A percentile compares a stretch with the other conserved stretches of the same genome.
Evolutionary conservation across 2,113 vertebrate genomes (phyloP).

Genomic region (Caretta caretta): DNA sequence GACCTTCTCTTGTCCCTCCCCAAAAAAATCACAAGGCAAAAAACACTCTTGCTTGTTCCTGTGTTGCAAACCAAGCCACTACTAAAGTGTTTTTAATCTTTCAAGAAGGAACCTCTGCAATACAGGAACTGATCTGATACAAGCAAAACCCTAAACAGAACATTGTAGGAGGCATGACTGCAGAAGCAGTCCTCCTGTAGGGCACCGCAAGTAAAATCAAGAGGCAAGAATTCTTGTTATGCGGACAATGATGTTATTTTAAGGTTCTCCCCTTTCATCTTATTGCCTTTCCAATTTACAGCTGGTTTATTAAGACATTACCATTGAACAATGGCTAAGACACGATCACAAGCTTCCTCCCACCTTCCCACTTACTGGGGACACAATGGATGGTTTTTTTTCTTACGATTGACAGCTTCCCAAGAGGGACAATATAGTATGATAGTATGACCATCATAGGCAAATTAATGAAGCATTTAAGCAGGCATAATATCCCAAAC

Average conservation of each 20-base stretch:
- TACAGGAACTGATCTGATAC: conserved; percentile 25
- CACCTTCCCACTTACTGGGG: neutral
- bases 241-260: neutral
- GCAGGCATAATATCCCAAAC: neutral
- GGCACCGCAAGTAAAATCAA: neutral
- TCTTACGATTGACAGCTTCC: neutral
- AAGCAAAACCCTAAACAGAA: conserved; percentile 16
- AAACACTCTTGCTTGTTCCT: neutral
- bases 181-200: neutral
- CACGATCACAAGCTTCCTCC: neutral
- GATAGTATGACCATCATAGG: neutral
- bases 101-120: conserved; percentile 44
- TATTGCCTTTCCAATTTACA: neutral
- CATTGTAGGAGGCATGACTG: neutral
- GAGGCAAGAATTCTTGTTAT: neutral
- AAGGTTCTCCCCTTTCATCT: neutral
- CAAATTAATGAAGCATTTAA: neutral
- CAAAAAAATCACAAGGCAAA: neutral
- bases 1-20: neutral
- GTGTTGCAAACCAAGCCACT: conserved; percentile 16
- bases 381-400: neutral
- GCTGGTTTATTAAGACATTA: neutral
- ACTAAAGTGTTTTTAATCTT: conserved; percentile 45
- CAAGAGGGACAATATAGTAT: neutral
- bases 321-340: neutral